These are phyloP conservation scores for Myotis myotis DNA, from an alignment of 2,797 vertebrate species.

Conservation along the genomic window DNA sequence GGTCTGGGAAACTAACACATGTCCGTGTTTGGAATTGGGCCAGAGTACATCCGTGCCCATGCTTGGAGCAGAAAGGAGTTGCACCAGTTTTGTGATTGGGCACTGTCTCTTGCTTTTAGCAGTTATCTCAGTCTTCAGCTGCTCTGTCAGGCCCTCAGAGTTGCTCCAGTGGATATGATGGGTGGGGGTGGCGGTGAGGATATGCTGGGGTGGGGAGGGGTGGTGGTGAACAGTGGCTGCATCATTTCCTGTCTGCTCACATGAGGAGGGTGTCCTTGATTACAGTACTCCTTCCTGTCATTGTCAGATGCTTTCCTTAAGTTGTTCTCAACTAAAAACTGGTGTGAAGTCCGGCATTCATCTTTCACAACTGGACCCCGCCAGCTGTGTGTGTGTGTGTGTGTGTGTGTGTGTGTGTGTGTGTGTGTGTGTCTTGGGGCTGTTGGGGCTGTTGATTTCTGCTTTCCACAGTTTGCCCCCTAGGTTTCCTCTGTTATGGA, in stretches of 20 bases:
- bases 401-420: background rate
- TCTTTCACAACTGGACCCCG: conserved; percentile 19
- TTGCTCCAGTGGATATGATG: background rate
- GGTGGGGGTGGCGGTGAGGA: background rate
- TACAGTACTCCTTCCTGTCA: conserved; percentile 56
- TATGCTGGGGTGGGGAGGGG: background rate
- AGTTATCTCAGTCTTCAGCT: background rate
- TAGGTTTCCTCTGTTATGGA: background rate
- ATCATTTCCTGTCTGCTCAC: conserved; percentile 58
- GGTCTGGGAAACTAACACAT: background rate
- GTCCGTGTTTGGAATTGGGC: background rate
- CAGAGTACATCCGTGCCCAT: background rate
- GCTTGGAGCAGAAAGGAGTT: background rate
- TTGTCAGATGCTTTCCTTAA: conserved; percentile 63
- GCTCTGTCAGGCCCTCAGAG: background rate
- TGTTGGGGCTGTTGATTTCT: background rate
- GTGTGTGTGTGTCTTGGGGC: background rate
- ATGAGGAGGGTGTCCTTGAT: conserved; percentile 26
- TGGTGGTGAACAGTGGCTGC: background rate
- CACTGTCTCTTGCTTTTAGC: background rate
- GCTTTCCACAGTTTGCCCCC: background rate
- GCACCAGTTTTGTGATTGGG: background rate
- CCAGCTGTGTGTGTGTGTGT: no score
- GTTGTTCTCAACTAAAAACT: conserved; percentile 55
- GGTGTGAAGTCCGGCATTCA: conserved; percentile 67